Evolutionary conservation across 2,113 vertebrate species (phyloP).

Genomic region (Myrmecophaga tridactyla): DNA sequence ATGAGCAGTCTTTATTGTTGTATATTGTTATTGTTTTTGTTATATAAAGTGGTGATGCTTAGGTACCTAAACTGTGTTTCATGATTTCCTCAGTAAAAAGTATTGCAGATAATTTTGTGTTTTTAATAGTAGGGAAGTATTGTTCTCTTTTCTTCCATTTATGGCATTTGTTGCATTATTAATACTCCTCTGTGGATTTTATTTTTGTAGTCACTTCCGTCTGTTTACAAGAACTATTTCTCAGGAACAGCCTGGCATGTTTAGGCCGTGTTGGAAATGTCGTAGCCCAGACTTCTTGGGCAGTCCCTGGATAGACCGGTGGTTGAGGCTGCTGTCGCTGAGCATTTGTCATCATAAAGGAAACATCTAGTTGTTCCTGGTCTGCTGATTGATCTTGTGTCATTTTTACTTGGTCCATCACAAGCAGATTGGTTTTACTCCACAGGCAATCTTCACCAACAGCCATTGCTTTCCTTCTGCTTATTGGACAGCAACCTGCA

Average conservation of each 20-base stretch:
- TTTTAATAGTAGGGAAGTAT: conserved; percentile 17
- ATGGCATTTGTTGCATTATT: background rate
- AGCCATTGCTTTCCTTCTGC: background rate
- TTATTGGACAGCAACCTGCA: background rate
- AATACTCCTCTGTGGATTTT: background rate
- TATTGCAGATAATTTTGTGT: background rate
- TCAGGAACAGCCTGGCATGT: background rate
- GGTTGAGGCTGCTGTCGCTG: background rate
- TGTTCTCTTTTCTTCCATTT: background rate
- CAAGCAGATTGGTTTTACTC: background rate
- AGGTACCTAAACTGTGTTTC: background rate
- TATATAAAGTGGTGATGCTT: background rate
- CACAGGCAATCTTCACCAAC: background rate
- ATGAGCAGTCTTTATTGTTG: background rate
- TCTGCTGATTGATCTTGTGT: background rate
- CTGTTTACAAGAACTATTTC: conserved; percentile 22
- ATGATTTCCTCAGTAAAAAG: background rate
- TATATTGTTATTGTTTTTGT: no score
- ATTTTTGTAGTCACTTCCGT: background rate
- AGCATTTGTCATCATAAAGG: background rate
- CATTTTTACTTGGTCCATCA: background rate
- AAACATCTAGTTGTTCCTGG: background rate
- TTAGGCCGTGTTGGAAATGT: background rate
- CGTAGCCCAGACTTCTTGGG: background rate
- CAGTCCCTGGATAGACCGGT: background rate